phyloP scores from a whole-genome alignment of 2,113 vertebrate species.

The Atlantisia rogersi region DNA sequence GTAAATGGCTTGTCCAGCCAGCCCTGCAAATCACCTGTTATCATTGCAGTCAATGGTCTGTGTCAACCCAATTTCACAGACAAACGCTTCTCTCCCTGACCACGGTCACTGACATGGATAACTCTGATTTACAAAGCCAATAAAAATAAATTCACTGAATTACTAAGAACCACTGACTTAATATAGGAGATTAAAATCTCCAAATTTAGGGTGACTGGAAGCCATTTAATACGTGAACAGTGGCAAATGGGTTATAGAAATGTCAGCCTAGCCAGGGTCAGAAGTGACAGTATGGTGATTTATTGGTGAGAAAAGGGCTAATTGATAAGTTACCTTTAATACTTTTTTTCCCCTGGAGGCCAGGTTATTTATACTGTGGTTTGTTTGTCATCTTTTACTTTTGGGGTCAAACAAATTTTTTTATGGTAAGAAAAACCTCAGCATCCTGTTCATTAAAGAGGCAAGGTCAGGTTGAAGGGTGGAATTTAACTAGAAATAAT shows the following conservation, averaged over 20 bases:
- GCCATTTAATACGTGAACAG: conserved; percentile 49
- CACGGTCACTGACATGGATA: conserved; percentile 71
- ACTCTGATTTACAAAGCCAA: conserved; percentile 84
- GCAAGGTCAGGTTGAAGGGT: conserved; percentile 17
- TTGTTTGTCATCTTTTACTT: conserved; percentile 29
- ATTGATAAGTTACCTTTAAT: conserved; percentile 44
- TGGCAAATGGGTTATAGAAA: conserved; percentile 65
- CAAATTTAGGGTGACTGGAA: conserved; percentile 59
- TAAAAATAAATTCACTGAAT: conserved; percentile 78
- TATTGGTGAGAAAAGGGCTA: conserved; percentile 43
- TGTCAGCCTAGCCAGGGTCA: conserved; percentile 44
- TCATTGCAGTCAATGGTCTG: conserved; percentile 80
- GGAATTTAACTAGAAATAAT: neutral
- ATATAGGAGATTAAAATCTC: conserved; percentile 77
- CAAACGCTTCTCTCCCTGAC: conserved; percentile 75
- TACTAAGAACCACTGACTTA: conserved; percentile 68
- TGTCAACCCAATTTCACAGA: conserved; percentile 87
- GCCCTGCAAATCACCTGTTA: conserved; percentile 76
- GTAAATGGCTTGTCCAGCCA: conserved; percentile 66
- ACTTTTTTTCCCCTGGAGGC: neutral
- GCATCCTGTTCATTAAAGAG: neutral
- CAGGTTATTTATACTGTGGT: neutral
- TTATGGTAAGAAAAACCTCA: neutral
- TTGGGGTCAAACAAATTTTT: conserved; percentile 8
- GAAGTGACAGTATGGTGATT: neutral